Base-by-base conservation (phyloP, 2,888 invertebrate genomes). In the Rugalucina vietnamica region DNA sequence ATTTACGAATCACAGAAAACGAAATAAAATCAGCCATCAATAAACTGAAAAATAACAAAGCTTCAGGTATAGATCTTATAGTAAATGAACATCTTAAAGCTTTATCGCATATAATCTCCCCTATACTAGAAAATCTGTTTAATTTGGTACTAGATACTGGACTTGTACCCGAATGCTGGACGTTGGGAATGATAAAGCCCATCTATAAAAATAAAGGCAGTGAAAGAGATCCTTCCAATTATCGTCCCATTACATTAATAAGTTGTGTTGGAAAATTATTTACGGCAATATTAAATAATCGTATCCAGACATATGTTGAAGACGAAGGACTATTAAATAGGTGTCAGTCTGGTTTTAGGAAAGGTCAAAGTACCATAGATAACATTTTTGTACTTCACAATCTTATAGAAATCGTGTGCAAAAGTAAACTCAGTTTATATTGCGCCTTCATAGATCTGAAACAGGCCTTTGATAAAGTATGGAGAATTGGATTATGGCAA, bases 361-460 rank as follows among this genome's bases (percentile, higher is more conserved):
- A 73, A 36, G n/a, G 37, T 0, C 60, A 81, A 34, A 54, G 76
- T 50, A 80, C 77, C 21, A n/a, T 54, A 12, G 80, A 84, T 34
- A 72, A 80, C 54, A 54, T 81, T 21, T 84, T 84, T 69, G 74
- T 74, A 1, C 24, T 84, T 1, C 69, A 84, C 29, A 50, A 29
- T 29, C 27, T 77, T 18, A 57, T 76, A 27, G 82, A 82, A 3
- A 70, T 76, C 1, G 60, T 32, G 8, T 5, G 29, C 10, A 8
- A 8, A 27, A 27, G 29, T 60, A 60, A 60, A 60, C 5, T 5
- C 4, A 60, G 29, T 8, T 18, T 60, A 1, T 60, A 29, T 29
- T 27, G 27, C 4, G 27, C 29, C 29, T 60, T 60, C 60, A 29
- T 60, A 27, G 60, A 60, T 29, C 29, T 60, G 10, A 60, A 60